phyloP scores from a whole-genome alignment of 2,888 invertebrate genomes.

The Linyphia triangularis region DNA sequence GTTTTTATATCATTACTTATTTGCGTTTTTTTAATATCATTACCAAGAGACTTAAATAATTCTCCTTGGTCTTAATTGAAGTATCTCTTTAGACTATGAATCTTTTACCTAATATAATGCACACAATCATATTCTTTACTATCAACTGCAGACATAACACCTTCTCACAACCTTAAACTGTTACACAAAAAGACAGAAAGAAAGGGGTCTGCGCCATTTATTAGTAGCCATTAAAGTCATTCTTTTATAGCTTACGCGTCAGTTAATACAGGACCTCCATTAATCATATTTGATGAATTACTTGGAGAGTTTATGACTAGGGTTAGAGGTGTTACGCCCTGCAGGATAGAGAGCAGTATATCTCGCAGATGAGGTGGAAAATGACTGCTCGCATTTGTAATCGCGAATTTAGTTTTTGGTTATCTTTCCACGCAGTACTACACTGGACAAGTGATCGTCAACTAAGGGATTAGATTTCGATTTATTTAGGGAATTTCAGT shows the following conservation, averaged over 20 bases:
- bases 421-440: neutral
- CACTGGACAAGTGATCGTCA: neutral
- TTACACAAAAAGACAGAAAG: conserved; percentile 29
- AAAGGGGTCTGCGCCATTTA: conserved; percentile 22
- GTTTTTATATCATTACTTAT: too few species aligned
- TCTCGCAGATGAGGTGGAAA: conserved; percentile 62
- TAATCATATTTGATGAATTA: conserved; percentile 63
- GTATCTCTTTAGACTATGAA: too few species aligned
- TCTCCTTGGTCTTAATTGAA: too few species aligned
- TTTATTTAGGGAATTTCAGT: neutral
- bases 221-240: conserved; percentile 59
- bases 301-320: conserved; percentile 31
- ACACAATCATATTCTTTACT: too few species aligned
- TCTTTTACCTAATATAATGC: too few species aligned
- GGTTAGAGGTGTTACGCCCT: conserved; percentile 13
- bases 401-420: conserved; percentile 44
- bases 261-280: conserved; percentile 28
- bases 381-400: conserved; percentile 23
- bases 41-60: too few species aligned
- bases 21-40: too few species aligned
- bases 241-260: conserved; percentile 62
- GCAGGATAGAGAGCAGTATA: conserved; percentile 24
- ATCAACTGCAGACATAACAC: too few species aligned
- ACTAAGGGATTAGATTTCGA: neutral
- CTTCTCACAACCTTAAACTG: conserved; percentile 4